Evolutionary conservation across 2,888 invertebrate genomes (phyloP).

Genomic region (Lottia gigantea): DNA sequence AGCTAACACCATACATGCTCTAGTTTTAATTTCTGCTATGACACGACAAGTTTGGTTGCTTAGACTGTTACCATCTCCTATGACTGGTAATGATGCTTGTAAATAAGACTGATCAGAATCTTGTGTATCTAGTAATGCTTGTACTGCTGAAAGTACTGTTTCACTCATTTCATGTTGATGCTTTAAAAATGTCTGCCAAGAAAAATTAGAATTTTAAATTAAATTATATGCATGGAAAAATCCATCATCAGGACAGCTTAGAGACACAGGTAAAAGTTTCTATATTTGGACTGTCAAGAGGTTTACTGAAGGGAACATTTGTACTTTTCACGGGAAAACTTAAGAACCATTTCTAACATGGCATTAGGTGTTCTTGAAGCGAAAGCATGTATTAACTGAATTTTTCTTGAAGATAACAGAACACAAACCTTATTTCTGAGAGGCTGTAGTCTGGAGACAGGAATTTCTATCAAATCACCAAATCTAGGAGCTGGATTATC

Average conservation of each 20-base stretch:
- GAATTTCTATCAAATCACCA: conserved; percentile 61
- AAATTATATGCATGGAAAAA: too few species aligned
- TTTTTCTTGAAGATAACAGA: too few species aligned
- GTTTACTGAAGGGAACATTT: too few species aligned
- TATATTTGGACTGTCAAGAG: too few species aligned
- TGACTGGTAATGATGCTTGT: conserved; percentile 57
- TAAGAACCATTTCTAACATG: too few species aligned
- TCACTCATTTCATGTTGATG: conserved; percentile 58
- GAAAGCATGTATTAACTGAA: too few species aligned
- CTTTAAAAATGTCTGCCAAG: conserved; percentile 52
- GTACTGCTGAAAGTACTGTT: conserved; percentile 59
- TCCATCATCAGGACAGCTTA: not conserved
- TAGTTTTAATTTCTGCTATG: conserved; percentile 66
- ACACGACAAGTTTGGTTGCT: conserved; percentile 64
- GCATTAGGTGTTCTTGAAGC: too few species aligned
- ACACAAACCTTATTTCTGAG: conserved; percentile 55
- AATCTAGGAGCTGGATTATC: conserved; percentile 50
- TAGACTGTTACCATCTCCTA: conserved; percentile 60
- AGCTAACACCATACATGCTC: conserved; percentile 64
- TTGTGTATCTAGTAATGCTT: conserved; percentile 54
- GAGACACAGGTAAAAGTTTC: too few species aligned
- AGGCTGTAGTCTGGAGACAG: conserved; percentile 55
- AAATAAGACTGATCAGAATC: conserved; percentile 44
- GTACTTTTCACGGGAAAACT: too few species aligned
- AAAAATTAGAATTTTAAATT: conserved; percentile 12